A percentile compares a stretch with the other conserved stretches of the same genome.
Evolutionary conservation across 2,113 vertebrate genomes (phyloP).

Genomic region (Picathartes gymnocephalus): DNA sequence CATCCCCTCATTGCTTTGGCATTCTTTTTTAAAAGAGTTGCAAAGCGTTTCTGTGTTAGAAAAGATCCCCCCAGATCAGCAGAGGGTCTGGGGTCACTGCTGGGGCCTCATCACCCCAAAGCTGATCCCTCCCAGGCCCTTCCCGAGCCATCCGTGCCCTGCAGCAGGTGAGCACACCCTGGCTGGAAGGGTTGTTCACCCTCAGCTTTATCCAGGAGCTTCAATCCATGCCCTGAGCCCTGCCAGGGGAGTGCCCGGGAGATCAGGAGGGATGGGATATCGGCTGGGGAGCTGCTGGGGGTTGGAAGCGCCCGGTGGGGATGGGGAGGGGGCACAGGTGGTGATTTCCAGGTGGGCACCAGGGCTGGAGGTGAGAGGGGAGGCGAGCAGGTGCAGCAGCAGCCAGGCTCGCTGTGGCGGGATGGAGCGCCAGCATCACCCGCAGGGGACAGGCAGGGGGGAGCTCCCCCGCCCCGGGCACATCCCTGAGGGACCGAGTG

Average conservation of each 20-base stretch:
- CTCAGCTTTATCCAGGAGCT: not conserved
- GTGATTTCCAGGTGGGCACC: not conserved
- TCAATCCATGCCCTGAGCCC: not conserved
- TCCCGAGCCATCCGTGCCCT: not conserved
- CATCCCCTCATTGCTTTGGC: not conserved
- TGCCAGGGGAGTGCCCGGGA: not conserved
- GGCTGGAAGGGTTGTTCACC: not conserved
- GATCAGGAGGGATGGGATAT: not conserved
- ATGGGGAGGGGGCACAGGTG: not conserved
- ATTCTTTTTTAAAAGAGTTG: not conserved
- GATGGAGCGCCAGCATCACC: not conserved
- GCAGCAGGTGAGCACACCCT: not conserved
- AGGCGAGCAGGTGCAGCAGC: not conserved
- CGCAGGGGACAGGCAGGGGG: not conserved
- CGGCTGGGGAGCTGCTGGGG: not conserved
- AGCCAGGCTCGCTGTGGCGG: not conserved
- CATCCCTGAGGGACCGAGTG: not conserved
- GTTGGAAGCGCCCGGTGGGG: not conserved
- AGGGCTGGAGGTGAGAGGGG: not conserved
- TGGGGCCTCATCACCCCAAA: not conserved
- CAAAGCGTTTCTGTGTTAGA: not conserved
- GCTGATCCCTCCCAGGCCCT: not conserved
- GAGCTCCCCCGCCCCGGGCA: not conserved
- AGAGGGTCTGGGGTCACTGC: not conserved
- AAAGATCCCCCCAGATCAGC: accelerated